Evolutionary conservation across 1,140 invertebrate species (phyloP), one percentile per base, ranked within the genome.

Genomic region (Eufriesea mexicana): DNA sequence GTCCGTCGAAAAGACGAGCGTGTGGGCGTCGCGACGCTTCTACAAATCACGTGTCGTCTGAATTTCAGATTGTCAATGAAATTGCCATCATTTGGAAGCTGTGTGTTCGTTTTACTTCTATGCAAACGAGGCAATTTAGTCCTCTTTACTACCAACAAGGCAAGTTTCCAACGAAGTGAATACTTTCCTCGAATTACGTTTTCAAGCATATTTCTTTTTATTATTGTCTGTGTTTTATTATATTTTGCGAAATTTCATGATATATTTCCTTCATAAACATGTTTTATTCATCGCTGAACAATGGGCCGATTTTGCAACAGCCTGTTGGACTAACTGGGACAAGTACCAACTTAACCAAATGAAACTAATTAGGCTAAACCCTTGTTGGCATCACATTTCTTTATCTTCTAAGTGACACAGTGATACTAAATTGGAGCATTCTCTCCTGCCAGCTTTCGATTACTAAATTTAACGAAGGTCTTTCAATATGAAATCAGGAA

Each of bases 331-430:
- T 51, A 91, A 91, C 74, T 87, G 78, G 89, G 85, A 79, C 90
- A 89, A 91, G 90, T 88, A 84, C 55, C 90, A 84, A 89, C 89
- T 90, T 85, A 86, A 84, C 76, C 67, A 84, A 90, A 89, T 89
- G 90, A 90, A 89, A 84, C 81, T 89, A 91, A 90, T 90, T 91
- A 86, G 83, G 42, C 84, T 79, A 62, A 61, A 62, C 55, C 72
- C 66, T 55, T 18, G 70, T 83, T 66, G 59, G 54, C 79, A 28
- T 59, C 57, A 72, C 23, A 42, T 76, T 75, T 64, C 79, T 87
- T 85, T 85, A 83, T 83, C 81, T 62, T 18, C 47, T 61, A 54
- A 73, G 23, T 79, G 78, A 35, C 14, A 20, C 42, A 14, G 23
- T 54, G n/a, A 28, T n/a, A 20, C 20, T 49, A 77, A 77, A 86